Base-by-base conservation (phyloP, 2,113 vertebrate species). In the Antennarius striatus region DNA sequence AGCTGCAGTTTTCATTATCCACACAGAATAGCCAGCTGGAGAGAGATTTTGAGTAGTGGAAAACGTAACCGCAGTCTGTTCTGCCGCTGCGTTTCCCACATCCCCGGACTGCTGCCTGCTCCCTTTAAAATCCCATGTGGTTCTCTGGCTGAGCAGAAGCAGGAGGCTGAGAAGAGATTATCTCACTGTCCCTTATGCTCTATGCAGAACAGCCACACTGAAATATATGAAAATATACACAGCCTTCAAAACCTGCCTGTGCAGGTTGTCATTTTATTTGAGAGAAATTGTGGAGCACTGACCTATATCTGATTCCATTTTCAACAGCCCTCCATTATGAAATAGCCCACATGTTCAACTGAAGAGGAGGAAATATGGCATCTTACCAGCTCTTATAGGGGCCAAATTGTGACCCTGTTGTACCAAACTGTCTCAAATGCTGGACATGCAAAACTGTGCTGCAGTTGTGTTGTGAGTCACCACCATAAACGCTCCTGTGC, bases 91-190 rank as follows among this genome's bases (percentile, higher is more conserved):
- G 75, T 82, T 83, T 77, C 68, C 71, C 65, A 68, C 72, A 52
- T 71, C 58, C 36, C 61, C 65, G 64, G 30, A 39, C 54, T 74
- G 70, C 68, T 72, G 74, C 77, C 65, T 65, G 71, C 71, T 62
- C 28, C 39, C 53, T 43, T 75, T 56, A 74, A 76, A 84, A 81
- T 72, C 72, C 74, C 77, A 80, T 74, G 79, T 60, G 73, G 75
- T 66, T 46, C 48, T 73, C 28, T 56, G 61, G 55, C 46, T 57
- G 43, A 68, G 55, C 64, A 71, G 63, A 54, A 55, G 52, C 32
- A 63, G 43, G 56, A 57, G 64, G 50, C 63, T 71, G 39, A 78
- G 52, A 52, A 42, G 49, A 57, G 73, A 82, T 82, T 71, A 76
- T 83, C 73, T 83, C 73, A 55, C 58, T 59, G 71, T 62, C 42